phyloP scores from a whole-genome alignment of 2,888 invertebrate genomes.

The Drosophila borealis region DNA sequence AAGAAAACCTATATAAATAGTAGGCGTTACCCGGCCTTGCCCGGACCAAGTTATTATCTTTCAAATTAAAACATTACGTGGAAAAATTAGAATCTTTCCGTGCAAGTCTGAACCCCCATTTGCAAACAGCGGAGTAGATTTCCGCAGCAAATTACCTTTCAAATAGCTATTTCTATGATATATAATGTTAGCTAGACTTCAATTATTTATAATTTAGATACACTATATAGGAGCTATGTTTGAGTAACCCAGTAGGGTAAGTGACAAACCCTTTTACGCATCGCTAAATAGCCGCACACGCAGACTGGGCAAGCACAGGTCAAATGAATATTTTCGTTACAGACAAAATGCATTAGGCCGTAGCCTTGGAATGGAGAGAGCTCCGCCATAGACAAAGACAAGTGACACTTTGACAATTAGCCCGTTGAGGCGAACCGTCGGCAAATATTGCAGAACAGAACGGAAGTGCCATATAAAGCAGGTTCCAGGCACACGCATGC shows the following conservation, averaged over 20 bases:
- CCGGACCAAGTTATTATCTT: no score
- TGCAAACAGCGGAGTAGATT: no score
- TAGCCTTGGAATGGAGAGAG: not conserved
- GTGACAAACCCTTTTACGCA: slow-evolving; percentile 30
- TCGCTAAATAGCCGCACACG: slow-evolving; percentile 23
- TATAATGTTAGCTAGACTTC: slow-evolving; percentile 8
- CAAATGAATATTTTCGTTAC: slow-evolving; percentile 18
- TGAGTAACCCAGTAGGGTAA: not conserved
- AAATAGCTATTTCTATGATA: not conserved
- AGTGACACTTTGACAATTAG: slow-evolving; percentile 44
- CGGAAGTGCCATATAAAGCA: slow-evolving; percentile 68
- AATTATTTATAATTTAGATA: slow-evolving; percentile 16
- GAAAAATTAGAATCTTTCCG: no score
- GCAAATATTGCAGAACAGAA: slow-evolving; percentile 59
- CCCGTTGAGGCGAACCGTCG: slow-evolving; percentile 4
- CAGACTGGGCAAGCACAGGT: slow-evolving; percentile 28
- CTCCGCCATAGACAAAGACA: slow-evolving; percentile 12
- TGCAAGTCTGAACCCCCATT: no score
- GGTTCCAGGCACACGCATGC: slow-evolving; percentile 32
- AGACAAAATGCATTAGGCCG: slow-evolving; percentile 37
- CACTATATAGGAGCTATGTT: not conserved
- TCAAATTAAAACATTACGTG: no score
- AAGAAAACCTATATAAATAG: no score
- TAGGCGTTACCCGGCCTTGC: no score
- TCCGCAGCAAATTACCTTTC: no score